Percentiles rank a stretch among this genome's conserved stretches.
These are phyloP conservation scores for Aphrophora alni DNA, from an alignment of 2,888 invertebrate species.

Conservation along the genomic window DNA sequence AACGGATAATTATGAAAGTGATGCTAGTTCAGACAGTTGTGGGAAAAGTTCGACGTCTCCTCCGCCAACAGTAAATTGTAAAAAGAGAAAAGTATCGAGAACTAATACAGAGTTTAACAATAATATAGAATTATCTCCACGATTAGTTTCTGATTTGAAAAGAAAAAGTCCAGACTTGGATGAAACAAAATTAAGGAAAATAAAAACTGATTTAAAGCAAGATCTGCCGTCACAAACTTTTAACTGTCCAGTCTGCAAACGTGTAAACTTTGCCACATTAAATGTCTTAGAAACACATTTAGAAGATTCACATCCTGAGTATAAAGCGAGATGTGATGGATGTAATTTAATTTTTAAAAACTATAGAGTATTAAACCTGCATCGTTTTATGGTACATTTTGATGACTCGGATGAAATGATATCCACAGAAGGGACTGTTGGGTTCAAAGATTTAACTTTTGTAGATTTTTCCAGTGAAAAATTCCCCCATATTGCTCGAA, in stretches of 20 bases:
- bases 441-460: slow-evolving; percentile 75
- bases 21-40: slow-evolving; percentile 41
- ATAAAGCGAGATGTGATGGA: slow-evolving; percentile 71
- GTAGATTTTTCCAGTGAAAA: slow-evolving; percentile 83
- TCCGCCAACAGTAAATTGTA: background rate
- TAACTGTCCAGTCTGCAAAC: slow-evolving; percentile 69
- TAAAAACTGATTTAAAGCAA: background rate
- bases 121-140: slow-evolving; percentile 33
- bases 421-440: slow-evolving; percentile 58
- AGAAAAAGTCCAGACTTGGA: slow-evolving; percentile 31
- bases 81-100: slow-evolving; percentile 34
- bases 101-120: slow-evolving; percentile 39
- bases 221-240: slow-evolving; percentile 23
- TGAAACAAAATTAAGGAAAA: slow-evolving; percentile 6
- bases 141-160: background rate
- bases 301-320: slow-evolving; percentile 70
- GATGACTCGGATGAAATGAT: slow-evolving; percentile 48
- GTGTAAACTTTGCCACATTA: slow-evolving; percentile 66
- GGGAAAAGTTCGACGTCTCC: slow-evolving; percentile 30
- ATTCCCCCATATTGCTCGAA: slow-evolving; percentile 78
- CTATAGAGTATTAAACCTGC: slow-evolving; percentile 72
- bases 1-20: slow-evolving; percentile 39
- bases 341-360: slow-evolving; percentile 79
- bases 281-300: slow-evolving; percentile 69
- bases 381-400: slow-evolving; percentile 68